A percentile compares a stretch with the other conserved stretches of the same genome.
These are phyloP conservation scores for Phengaris alcon DNA, from an alignment of 2,888 invertebrate species.

Conservation along the genomic window DNA sequence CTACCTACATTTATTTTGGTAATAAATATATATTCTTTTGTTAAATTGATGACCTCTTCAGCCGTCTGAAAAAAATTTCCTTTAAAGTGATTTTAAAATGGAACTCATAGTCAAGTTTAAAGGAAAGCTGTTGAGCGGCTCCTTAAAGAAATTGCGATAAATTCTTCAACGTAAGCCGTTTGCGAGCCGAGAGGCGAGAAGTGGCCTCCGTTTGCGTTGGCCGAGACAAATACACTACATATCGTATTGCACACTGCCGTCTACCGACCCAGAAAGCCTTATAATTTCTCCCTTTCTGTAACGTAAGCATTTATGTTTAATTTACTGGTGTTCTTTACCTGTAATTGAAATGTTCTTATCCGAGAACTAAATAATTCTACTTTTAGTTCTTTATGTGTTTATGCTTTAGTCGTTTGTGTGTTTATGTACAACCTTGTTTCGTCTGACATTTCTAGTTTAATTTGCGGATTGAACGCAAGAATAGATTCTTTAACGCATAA, in stretches of 20 bases:
- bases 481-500: too few species aligned
- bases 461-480: too few species aligned
- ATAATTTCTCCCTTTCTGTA: slow-evolving; percentile 54
- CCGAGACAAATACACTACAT: slow-evolving; percentile 68
- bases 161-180: slow-evolving; percentile 65
- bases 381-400: background rate
- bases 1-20: background rate
- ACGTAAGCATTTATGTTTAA: slow-evolving; percentile 26
- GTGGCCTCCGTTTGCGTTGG: slow-evolving; percentile 67
- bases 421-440: background rate
- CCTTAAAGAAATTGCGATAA: slow-evolving; percentile 61
- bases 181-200: slow-evolving; percentile 60
- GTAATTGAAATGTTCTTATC: slow-evolving; percentile 26
- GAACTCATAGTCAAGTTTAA: slow-evolving; percentile 43
- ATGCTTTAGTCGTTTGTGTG: background rate
- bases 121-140: slow-evolving; percentile 46
- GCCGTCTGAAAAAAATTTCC: slow-evolving; percentile 35
- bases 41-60: background rate
- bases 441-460: background rate
- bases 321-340: slow-evolving; percentile 16
- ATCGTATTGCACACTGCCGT: slow-evolving; percentile 54
- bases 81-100: slow-evolving; percentile 43
- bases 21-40: background rate
- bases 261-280: slow-evolving; percentile 50
- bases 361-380: background rate